A percentile compares a stretch with the other conserved stretches of the same genome.
Evolutionary conservation across 2,888 invertebrate genomes (phyloP).

Genomic region (Anoncus sp.): DNA sequence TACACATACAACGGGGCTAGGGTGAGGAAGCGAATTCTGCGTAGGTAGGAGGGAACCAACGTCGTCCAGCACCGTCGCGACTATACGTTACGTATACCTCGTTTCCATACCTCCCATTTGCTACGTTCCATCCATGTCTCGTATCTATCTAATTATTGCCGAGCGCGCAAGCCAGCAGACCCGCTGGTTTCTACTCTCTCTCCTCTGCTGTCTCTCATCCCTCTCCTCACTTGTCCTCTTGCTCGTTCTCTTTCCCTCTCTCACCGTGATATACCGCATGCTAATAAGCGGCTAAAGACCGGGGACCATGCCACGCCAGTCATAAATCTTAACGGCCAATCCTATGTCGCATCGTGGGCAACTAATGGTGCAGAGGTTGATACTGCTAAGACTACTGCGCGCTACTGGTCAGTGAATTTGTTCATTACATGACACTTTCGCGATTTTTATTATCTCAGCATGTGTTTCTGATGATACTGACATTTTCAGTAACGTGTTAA

Average conservation of each 20-base stretch:
- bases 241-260: constrained; percentile 55
- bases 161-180: constrained; percentile 68
- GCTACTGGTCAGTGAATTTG: no score
- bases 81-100: constrained; percentile 57
- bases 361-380: constrained; percentile 32
- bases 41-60: constrained; percentile 51
- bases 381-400: constrained; percentile 15
- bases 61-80: constrained; percentile 58
- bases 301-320: constrained; percentile 77
- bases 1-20: constrained; percentile 46
- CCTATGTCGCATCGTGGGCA: constrained; percentile 63
- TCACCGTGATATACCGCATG: constrained; percentile 82
- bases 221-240: constrained; percentile 49
- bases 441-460: constrained; percentile 2
- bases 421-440: not conserved
- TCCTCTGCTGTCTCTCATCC: constrained; percentile 44
- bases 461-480: constrained; percentile 12
- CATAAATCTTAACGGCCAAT: constrained; percentile 81
- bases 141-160: constrained; percentile 83
- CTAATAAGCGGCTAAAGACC: constrained; percentile 83
- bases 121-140: constrained; percentile 77
- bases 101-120: constrained; percentile 63
- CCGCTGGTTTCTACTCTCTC: constrained; percentile 67
- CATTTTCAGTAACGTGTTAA: constrained; percentile 18
- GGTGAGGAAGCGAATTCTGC: constrained; percentile 52